These are phyloP conservation scores for Dendrocopos noguchii DNA, from an alignment of 2,113 vertebrate species.

Conservation along the genomic window DNA sequence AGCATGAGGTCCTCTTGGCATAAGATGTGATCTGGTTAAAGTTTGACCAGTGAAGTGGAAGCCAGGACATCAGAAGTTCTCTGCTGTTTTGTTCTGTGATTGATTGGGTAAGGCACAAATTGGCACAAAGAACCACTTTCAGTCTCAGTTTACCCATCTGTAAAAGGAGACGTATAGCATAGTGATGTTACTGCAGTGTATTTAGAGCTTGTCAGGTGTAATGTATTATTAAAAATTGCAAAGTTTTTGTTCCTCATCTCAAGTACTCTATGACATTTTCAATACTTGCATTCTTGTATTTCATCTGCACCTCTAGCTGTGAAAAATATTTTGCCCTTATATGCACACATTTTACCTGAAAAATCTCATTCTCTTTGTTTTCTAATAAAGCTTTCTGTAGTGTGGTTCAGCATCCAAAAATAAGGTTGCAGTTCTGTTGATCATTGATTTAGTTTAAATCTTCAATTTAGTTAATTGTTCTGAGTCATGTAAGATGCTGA, in stretches of 20 bases:
- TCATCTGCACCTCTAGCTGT: background rate
- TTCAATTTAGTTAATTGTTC: background rate
- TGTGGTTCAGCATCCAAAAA: background rate
- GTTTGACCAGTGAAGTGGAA: slow-evolving; percentile 56
- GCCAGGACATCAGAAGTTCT: slow-evolving; percentile 41
- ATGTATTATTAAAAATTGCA: background rate
- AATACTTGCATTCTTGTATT: background rate
- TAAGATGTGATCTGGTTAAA: slow-evolving; percentile 35
- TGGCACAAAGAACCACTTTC: slow-evolving; percentile 14
- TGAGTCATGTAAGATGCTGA: background rate
- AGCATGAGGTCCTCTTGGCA: slow-evolving; percentile 39
- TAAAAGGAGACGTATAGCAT: slow-evolving; percentile 11
- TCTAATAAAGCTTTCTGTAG: slow-evolving; percentile 28
- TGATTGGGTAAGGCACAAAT: slow-evolving; percentile 22
- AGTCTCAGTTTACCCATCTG: slow-evolving; percentile 14
- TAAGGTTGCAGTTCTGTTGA: slow-evolving; percentile 21
- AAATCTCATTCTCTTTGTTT: slow-evolving; percentile 22
- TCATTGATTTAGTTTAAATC: background rate
- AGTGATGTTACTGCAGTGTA: background rate
- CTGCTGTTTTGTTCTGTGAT: slow-evolving; percentile 36
- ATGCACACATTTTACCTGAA: background rate
- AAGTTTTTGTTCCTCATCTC: background rate
- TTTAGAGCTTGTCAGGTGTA: slow-evolving; percentile 13
- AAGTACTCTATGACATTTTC: background rate
- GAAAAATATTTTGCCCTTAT: slow-evolving; percentile 9